Percentiles rank a stretch among this genome's conserved stretches.
phyloP scores from a whole-genome alignment of 2,888 invertebrate genomes.

The Acrocera orbiculus region DNA sequence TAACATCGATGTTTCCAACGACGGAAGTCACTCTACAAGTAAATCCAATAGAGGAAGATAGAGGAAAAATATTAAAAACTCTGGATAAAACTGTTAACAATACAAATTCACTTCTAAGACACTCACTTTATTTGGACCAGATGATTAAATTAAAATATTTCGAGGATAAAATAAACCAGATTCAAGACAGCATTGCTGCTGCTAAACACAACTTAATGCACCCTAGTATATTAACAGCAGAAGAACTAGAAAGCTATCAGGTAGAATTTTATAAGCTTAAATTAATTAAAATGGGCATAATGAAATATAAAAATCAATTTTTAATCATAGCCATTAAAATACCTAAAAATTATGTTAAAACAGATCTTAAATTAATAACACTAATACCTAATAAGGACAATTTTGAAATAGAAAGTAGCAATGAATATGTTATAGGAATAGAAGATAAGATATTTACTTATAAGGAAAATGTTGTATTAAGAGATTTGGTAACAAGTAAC shows the following conservation, averaged over 20 bases:
- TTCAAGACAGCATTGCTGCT: constrained; percentile 8
- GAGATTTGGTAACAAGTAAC: constrained; percentile 3
- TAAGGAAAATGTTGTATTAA: constrained; percentile 2
- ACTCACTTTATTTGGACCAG: constrained; percentile 6
- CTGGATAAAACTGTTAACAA: constrained; percentile 2
- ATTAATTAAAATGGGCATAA: constrained; percentile 1
- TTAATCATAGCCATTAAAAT: constrained; percentile 6
- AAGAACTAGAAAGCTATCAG: no score
- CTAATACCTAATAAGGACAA: constrained; percentile 1
- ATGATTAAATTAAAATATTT: constrained; percentile 8
- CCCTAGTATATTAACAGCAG: no score
- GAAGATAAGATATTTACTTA: constrained; percentile 1
- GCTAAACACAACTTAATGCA: constrained; percentile 9
- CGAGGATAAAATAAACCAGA: constrained; percentile 11
- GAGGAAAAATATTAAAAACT: constrained; percentile 1
- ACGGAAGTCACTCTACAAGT: constrained; percentile 1
- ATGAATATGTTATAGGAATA: constrained; percentile 2
- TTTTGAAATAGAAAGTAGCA: constrained; percentile 1
- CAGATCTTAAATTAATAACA: constrained; percentile 4
- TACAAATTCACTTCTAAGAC: constrained; percentile 6
- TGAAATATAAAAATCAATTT: constrained; percentile 4
- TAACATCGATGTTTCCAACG: constrained; percentile 1
- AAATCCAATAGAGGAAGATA: constrained; percentile 1
- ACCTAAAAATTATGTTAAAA: constrained; percentile 4
- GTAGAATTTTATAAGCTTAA: no score